phyloP scores from a whole-genome alignment of 1,140 invertebrate genomes.

The Aphelenchoides besseyi region DNA sequence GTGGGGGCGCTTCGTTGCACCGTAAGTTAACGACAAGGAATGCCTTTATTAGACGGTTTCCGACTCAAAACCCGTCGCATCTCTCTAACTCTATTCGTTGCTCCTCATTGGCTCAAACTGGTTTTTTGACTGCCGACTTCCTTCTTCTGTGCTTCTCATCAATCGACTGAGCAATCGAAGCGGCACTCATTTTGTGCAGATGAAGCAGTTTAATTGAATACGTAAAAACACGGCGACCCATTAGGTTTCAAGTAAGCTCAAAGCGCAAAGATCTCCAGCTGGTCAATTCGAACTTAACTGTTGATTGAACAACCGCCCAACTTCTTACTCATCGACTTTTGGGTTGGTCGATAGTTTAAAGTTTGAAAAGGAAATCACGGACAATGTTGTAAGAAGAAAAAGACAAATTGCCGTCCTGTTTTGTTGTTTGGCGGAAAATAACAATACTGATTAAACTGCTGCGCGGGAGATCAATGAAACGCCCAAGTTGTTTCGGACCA shows the following conservation, averaged over 20 bases:
- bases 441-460: neutral
- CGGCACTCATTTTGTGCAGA: no score
- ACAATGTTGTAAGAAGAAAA: neutral
- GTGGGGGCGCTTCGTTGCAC: neutral
- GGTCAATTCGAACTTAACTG: no score
- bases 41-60: neutral
- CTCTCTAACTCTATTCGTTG: neutral
- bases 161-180: no score
- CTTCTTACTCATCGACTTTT: no score
- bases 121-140: no score
- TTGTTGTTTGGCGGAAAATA: neutral
- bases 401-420: neutral
- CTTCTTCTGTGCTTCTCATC: no score
- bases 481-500: neutral
- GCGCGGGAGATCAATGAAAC: conserved; percentile 1
- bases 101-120: conserved; percentile 1
- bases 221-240: no score
- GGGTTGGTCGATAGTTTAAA: no score
- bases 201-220: no score
- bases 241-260: no score
- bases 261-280: no score
- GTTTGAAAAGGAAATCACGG: neutral
- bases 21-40: neutral
- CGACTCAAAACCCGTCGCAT: neutral
- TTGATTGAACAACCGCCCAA: no score